Evolutionary conservation across 2,888 invertebrate species (phyloP).

Genomic region (Tricholauxania praeusta): DNA sequence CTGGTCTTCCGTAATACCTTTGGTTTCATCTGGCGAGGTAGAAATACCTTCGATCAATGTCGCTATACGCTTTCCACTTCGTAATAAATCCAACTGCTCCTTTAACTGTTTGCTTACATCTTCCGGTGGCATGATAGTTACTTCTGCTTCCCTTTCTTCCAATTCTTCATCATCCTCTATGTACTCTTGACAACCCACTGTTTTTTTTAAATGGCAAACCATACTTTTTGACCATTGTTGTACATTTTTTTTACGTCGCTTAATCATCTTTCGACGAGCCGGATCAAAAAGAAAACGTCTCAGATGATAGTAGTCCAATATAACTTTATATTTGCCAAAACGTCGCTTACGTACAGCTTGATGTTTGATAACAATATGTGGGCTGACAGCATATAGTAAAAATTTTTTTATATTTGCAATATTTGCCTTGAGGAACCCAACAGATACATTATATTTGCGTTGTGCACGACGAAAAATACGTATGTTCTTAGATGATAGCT

Average conservation of each 20-base stretch:
- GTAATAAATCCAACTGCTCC: conserved; percentile 62
- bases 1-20: not conserved
- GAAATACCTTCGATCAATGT: conserved; percentile 53
- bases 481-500: conserved; percentile 50
- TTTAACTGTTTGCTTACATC: conserved; percentile 62
- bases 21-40: not conserved
- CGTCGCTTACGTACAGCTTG: conserved; percentile 54
- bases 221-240: conserved; percentile 59
- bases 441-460: conserved; percentile 59
- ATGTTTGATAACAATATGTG: conserved; percentile 56
- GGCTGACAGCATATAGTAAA: conserved; percentile 56
- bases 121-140: conserved; percentile 45
- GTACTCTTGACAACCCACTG: conserved; percentile 51
- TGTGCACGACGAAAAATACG: conserved; percentile 52
- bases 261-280: conserved; percentile 53
- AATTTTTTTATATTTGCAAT: conserved; percentile 58
- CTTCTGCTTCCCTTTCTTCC: conserved; percentile 19
- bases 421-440: conserved; percentile 55
- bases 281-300: conserved; percentile 60
- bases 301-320: conserved; percentile 51
- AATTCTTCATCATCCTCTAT: conserved; percentile 48
- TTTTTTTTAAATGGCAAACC: conserved; percentile 54
- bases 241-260: conserved; percentile 51
- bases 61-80: conserved; percentile 56
- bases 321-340: conserved; percentile 44